Conservation (phyloP, 2,888 invertebrate species). For the Drosophila aldrichi region DNA sequence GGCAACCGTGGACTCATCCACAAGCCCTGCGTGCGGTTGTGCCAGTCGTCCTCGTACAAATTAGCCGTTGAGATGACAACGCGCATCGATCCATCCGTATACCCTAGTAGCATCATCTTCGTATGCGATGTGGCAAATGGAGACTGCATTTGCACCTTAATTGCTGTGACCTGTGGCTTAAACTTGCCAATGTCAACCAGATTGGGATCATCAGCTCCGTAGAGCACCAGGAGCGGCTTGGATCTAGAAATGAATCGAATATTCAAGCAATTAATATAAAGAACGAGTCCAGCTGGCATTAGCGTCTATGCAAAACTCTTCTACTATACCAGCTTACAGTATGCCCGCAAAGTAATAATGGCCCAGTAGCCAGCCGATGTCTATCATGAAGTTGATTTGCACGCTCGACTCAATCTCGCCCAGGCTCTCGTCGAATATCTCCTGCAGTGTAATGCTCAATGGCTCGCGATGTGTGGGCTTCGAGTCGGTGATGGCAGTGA, state of each 20-base stretch:
- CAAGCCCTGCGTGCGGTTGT: slow-evolving; percentile 96
- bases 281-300: not conserved
- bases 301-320: no score
- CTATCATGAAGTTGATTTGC: slow-evolving; percentile 98
- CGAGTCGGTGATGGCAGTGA: slow-evolving; percentile 89
- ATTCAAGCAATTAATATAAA: not conserved
- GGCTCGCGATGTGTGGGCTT: slow-evolving; percentile 88
- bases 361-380: slow-evolving; percentile 94
- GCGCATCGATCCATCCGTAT: slow-evolving; percentile 92
- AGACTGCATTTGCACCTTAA: slow-evolving; percentile 90
- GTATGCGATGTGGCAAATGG: slow-evolving; percentile 95
- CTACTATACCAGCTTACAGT: slow-evolving; percentile 85
- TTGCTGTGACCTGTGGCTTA: slow-evolving; percentile 89
- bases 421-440: slow-evolving; percentile 91
- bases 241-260: slow-evolving; percentile 85
- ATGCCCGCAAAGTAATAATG: slow-evolving; percentile 93
- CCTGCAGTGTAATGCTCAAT: slow-evolving; percentile 90
- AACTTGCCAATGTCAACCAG: slow-evolving; percentile 87
- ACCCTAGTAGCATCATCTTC: slow-evolving; percentile 95
- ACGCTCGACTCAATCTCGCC: slow-evolving; percentile 90
- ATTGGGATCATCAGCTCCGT: slow-evolving; percentile 90
- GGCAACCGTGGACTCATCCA: slow-evolving; percentile 95
- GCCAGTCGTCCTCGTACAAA: slow-evolving; percentile 96
- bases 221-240: slow-evolving; percentile 90
- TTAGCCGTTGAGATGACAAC: slow-evolving; percentile 97